These are phyloP conservation scores for Parambassis ranga DNA, from an alignment of 2,797 vertebrate species.

Conservation along the genomic window DNA sequence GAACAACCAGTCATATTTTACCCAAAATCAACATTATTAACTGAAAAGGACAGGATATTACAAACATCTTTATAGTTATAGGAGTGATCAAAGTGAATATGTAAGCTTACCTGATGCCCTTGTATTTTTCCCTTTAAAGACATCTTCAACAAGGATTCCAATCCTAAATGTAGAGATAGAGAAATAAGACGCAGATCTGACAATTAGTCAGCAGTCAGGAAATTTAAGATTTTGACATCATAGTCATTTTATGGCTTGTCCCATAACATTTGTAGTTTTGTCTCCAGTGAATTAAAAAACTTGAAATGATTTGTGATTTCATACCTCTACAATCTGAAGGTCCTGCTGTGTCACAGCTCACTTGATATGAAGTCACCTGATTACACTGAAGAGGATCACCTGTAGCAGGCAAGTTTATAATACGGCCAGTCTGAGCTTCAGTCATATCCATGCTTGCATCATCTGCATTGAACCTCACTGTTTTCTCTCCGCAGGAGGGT, in stretches of 20 bases:
- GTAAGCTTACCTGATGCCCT: constrained; percentile 59
- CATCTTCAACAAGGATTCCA: constrained; percentile 51
- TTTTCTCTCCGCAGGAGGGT: constrained; percentile 6
- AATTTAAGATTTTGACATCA: too few relatives aligned
- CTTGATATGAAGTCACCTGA: constrained; percentile 59
- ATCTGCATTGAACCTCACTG: constrained; percentile 5
- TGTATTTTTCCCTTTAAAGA: constrained; percentile 44
- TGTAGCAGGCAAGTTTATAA: constrained; percentile 1
- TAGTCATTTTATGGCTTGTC: too few relatives aligned
- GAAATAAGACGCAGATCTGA: not conserved
- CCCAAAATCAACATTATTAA: too few relatives aligned
- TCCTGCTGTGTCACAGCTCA: constrained; percentile 24
- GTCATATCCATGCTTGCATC: constrained; percentile 50
- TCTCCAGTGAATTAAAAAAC: too few relatives aligned
- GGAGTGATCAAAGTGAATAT: not conserved
- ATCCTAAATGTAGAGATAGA: constrained; percentile 35
- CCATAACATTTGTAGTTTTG: too few relatives aligned
- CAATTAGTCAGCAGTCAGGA: too few relatives aligned
- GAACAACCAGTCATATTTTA: too few relatives aligned
- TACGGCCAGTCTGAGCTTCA: constrained; percentile 25
- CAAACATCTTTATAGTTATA: too few relatives aligned
- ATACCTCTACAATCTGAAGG: constrained; percentile 52
- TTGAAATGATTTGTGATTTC: too few relatives aligned
- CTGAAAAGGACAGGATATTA: too few relatives aligned
- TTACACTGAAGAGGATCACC: not conserved